Percentiles rank a stretch among this genome's conserved stretches.
Conservation (phyloP, 2,888 invertebrate genomes). For the Lasius platythorax region DNA sequence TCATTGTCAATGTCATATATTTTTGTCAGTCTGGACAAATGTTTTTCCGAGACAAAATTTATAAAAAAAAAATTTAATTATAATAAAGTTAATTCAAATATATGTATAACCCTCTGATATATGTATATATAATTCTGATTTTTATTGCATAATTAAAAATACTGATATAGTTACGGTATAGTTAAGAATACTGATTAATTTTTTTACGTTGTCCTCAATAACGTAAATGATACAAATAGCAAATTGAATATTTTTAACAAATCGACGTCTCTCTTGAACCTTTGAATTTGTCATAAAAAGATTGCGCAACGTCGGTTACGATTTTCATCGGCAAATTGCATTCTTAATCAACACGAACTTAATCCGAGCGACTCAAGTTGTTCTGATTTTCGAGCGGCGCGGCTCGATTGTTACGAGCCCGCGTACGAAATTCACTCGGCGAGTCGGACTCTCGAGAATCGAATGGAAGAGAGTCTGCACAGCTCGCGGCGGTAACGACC, state of each 20-base stretch:
- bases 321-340: background rate
- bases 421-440: constrained; percentile 42
- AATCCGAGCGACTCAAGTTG: background rate
- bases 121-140: background rate
- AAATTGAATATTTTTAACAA: background rate
- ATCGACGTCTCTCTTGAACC: background rate
- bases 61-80: background rate
- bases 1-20: background rate
- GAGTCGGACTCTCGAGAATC: constrained; percentile 44
- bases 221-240: background rate
- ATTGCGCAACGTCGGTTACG: background rate
- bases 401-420: constrained; percentile 46
- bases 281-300: background rate
- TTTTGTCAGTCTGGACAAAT: background rate
- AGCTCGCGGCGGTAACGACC: constrained; percentile 52
- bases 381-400: constrained; percentile 16
- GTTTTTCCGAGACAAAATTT: background rate
- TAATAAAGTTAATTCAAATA: background rate
- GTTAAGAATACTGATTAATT: background rate
- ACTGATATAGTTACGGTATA: no score
- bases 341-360: constrained; percentile 20
- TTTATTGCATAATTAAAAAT: background rate
- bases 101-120: background rate
- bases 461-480: constrained; percentile 46
- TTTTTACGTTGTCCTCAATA: background rate